These are phyloP conservation scores for Patella ulyssiponensis DNA, from an alignment of 2,888 invertebrate species.

Conservation along the genomic window DNA sequence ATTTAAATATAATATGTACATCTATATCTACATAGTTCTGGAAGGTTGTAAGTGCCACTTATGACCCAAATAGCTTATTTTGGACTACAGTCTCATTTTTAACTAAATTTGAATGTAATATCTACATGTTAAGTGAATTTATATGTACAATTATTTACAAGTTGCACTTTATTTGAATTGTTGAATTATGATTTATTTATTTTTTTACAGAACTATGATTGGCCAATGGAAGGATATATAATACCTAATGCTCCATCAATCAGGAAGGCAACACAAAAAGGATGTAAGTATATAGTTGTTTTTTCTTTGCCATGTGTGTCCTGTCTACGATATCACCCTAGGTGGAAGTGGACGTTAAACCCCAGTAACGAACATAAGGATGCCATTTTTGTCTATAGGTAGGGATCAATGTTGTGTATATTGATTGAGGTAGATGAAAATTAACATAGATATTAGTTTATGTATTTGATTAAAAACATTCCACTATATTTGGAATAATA, in stretches of 20 bases:
- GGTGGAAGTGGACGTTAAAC: too few species aligned
- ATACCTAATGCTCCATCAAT: conserved; percentile 69
- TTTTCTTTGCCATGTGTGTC: too few species aligned
- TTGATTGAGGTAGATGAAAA: background rate
- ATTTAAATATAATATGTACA: too few species aligned
- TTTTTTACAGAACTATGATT: conserved; percentile 66
- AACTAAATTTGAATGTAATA: too few species aligned
- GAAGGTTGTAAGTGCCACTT: too few species aligned
- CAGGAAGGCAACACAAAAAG: conserved; percentile 42
- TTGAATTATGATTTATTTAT: conserved; percentile 17
- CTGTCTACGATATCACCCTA: too few species aligned
- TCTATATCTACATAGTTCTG: too few species aligned
- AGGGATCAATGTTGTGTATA: background rate
- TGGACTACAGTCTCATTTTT: too few species aligned
- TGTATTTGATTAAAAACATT: background rate
- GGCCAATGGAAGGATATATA: conserved; percentile 72
- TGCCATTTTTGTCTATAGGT: too few species aligned
- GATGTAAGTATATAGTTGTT: conserved; percentile 46
- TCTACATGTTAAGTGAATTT: too few species aligned
- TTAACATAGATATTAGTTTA: background rate
- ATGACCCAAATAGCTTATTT: too few species aligned
- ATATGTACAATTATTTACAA: background rate
- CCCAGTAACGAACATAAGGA: too few species aligned
- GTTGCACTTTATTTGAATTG: background rate
- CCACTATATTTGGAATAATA: background rate